Conservation (phyloP, 2,888 invertebrate species). For the Pollenia angustigena region DNA sequence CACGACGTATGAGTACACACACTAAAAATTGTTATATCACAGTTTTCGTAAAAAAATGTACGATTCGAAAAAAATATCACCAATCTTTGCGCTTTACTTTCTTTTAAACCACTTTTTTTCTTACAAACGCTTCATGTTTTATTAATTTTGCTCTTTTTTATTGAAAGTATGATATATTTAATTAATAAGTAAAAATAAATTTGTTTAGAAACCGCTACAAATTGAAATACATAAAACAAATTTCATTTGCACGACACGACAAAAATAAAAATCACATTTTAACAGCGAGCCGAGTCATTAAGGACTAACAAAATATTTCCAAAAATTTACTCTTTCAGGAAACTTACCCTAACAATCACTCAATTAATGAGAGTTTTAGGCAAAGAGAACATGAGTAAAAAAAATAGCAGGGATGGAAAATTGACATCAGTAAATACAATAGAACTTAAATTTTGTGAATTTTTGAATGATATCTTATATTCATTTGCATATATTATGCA, state of each 20-base stretch:
- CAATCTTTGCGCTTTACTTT: neutral
- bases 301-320: constrained; percentile 57
- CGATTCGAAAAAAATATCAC: constrained; percentile 26
- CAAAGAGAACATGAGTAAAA: constrained; percentile 2
- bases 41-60: constrained; percentile 55
- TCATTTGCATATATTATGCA: too few species aligned
- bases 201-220: constrained; percentile 65
- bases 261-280: constrained; percentile 60
- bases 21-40: constrained; percentile 70
- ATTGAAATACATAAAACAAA: constrained; percentile 59
- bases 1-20: constrained; percentile 23
- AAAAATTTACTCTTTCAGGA: constrained; percentile 21
- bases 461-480: neutral
- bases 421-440: neutral
- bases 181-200: constrained; percentile 36
- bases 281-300: constrained; percentile 66
- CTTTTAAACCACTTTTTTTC: constrained; percentile 17
- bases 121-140: neutral
- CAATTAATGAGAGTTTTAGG: constrained; percentile 6
- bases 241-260: constrained; percentile 37
- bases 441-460: too few species aligned
- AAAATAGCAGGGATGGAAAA: neutral
- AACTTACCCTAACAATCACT: constrained; percentile 44
- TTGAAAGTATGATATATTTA: constrained; percentile 29
- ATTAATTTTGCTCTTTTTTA: neutral